Conservation (phyloP, 2,888 invertebrate genomes). For the Bruchidius siliquastri region DNA sequence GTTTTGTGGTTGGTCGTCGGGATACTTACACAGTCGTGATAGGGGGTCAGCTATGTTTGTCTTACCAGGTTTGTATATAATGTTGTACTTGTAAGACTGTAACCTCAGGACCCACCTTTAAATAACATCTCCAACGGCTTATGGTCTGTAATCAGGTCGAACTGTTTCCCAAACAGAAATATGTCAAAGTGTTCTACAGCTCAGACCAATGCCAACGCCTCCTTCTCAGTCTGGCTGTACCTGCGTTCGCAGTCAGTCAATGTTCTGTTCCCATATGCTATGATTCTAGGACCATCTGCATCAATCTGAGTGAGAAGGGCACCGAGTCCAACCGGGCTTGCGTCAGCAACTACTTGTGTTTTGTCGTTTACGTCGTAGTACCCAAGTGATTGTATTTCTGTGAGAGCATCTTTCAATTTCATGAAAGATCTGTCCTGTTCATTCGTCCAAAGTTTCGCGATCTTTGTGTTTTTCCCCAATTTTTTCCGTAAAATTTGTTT, state of each 20-base stretch:
- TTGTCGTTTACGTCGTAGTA: constrained; percentile 24
- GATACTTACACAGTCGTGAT: constrained; percentile 8
- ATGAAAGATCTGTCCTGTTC: constrained; percentile 9
- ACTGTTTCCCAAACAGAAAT: constrained; percentile 19
- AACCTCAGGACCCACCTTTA: constrained; percentile 16
- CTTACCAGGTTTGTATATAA: constrained; percentile 14
- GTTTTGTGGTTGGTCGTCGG: background rate
- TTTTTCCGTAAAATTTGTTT: constrained; percentile 8
- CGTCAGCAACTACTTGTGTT: constrained; percentile 29
- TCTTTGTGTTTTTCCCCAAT: constrained; percentile 10
- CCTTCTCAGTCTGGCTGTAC: constrained; percentile 37
- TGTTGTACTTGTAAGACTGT: constrained; percentile 14
- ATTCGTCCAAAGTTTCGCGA: constrained; percentile 7
- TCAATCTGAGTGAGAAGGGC: constrained; percentile 26
- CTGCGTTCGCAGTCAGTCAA: constrained; percentile 25
- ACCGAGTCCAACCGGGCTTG: constrained; percentile 29
- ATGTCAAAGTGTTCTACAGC: constrained; percentile 31
- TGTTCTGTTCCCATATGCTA: constrained; percentile 28
- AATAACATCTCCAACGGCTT: constrained; percentile 36
- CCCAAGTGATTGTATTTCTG: constrained; percentile 17
- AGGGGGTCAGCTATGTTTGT: constrained; percentile 15
- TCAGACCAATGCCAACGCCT: constrained; percentile 41
- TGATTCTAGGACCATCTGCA: constrained; percentile 20
- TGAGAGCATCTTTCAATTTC: constrained; percentile 9
- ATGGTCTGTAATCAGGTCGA: constrained; percentile 26